phyloP scores from a whole-genome alignment of 2,797 vertebrate genomes.

The Onychomys torridus region DNA sequence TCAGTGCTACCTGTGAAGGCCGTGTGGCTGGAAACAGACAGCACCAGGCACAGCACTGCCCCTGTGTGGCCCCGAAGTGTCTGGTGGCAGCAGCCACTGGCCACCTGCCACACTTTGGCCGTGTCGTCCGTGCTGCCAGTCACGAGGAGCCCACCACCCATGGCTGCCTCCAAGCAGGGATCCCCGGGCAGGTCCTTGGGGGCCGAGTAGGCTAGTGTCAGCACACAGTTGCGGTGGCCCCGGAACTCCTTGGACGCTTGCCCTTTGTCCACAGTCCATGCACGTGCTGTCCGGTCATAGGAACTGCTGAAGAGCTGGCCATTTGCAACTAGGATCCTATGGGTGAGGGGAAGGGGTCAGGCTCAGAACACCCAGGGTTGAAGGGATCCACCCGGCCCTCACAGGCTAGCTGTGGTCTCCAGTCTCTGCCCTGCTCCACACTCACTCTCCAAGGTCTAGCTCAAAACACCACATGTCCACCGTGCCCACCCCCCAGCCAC shows the following conservation, averaged over 20 bases:
- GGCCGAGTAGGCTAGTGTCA: constrained; percentile 88
- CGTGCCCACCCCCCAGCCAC: background rate
- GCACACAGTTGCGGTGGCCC: constrained; percentile 90
- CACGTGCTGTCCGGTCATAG: constrained; percentile 90
- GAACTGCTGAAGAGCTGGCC: constrained; percentile 90
- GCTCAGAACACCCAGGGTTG: background rate
- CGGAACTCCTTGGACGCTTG: constrained; percentile 88
- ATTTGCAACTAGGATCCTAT: constrained; percentile 89
- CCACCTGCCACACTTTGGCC: constrained; percentile 91
- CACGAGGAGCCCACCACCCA: constrained; percentile 87
- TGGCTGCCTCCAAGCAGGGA: constrained; percentile 78
- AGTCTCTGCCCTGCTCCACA: background rate
- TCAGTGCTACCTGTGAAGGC: constrained; percentile 91
- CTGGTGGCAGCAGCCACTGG: constrained; percentile 89
- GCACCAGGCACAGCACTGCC: constrained; percentile 88
- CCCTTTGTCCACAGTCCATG: constrained; percentile 89
- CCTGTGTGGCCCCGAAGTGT: constrained; percentile 90
- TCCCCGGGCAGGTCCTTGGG: constrained; percentile 86
- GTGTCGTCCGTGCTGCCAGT: constrained; percentile 91
- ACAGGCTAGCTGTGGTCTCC: background rate
- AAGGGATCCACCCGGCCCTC: background rate
- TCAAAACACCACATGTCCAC: background rate
- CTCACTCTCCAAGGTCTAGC: background rate
- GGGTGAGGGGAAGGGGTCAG: background rate
- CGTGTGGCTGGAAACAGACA: constrained; percentile 86